Evolutionary conservation across 2,797 vertebrate species (phyloP), one percentile per base, ranked within the genome.

Genomic region (Setipinna tenuifilis): DNA sequence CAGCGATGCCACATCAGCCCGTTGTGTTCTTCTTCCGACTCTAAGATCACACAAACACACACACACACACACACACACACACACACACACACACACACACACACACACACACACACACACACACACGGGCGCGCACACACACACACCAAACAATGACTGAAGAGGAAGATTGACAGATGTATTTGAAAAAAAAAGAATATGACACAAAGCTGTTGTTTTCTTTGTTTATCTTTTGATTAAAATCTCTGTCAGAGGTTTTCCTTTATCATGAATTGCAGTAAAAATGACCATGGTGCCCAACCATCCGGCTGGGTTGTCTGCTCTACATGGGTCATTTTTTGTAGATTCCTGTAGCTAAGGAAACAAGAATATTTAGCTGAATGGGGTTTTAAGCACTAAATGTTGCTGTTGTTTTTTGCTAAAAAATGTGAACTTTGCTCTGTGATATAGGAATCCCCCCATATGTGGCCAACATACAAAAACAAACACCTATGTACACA

Each of bases 181-280:
- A 75, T n/a, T n/a, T n/a, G n/a, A n/a, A n/a, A 44, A 19, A 19
- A 59, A 21, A 44, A 78, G 44, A 44, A 78, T 17, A 78, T 31
- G 68, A 31, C 35, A 78, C 31, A 78, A 44, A 58, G 41, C 35
- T 54, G 35, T 54, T 28, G 23, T 82, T 82, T 54, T 25, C n/a
- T 82, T 54, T 75, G 75, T 87, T 86, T 88, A 85, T 90, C 23
- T 88, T 86, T 68, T 31, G 11, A 82, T 82, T 50, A 28, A 82
- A 82, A 50, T 82, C 46, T 58, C 28, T 54, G 44, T 25, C 48
- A 44, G 71, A 78, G 65, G 65, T 41, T 78, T 78, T 31, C 71
- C 35, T 41, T 78, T 31, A 17, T 31, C 71, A 44, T 75, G 68
- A 75, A 75, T 41, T 19, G 35, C 17, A 21, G 19, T 35, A 28